Percentiles rank a stretch among this genome's conserved stretches.
Evolutionary conservation across 1,140 invertebrate genomes (phyloP).

Genomic region (Drosophila repletoides): DNA sequence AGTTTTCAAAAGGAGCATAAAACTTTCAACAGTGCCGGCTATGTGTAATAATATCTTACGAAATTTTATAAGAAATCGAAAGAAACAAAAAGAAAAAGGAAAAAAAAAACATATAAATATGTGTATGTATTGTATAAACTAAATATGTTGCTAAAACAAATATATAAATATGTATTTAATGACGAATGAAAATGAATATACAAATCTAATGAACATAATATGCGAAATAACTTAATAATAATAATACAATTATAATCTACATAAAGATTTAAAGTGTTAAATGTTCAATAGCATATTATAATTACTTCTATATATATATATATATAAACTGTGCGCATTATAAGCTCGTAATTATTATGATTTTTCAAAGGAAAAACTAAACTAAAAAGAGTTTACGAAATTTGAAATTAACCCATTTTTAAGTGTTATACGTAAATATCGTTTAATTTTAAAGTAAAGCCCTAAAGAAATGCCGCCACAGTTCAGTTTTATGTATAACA

Average conservation of each 20-base stretch:
- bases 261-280: constrained; percentile 67
- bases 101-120: constrained; percentile 6
- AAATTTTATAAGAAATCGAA: constrained; percentile 45
- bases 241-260: constrained; percentile 49
- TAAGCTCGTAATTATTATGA: constrained; percentile 33
- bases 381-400: constrained; percentile 16
- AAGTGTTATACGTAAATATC: constrained; percentile 42
- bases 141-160: constrained; percentile 43
- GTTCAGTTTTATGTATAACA: constrained; percentile 64
- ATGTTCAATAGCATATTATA: constrained; percentile 75
- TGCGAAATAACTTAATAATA: constrained; percentile 33
- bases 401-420: constrained; percentile 24
- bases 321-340: constrained; percentile 42
- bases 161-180: constrained; percentile 32
- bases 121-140: constrained; percentile 49
- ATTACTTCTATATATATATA: constrained; percentile 44
- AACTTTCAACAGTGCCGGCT: constrained; percentile 62
- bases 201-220: constrained; percentile 43
- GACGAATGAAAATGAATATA: constrained; percentile 10
- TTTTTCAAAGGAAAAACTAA: constrained; percentile 23
- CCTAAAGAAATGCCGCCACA: constrained; percentile 57
- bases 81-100: constrained; percentile 3
- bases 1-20: not conserved
- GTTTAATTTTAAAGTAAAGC: constrained; percentile 41
- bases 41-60: constrained; percentile 74